A percentile compares a stretch with the other conserved stretches of the same genome.
Evolutionary conservation across 1,140 invertebrate species (phyloP).

Genomic region (Myzus persicae): DNA sequence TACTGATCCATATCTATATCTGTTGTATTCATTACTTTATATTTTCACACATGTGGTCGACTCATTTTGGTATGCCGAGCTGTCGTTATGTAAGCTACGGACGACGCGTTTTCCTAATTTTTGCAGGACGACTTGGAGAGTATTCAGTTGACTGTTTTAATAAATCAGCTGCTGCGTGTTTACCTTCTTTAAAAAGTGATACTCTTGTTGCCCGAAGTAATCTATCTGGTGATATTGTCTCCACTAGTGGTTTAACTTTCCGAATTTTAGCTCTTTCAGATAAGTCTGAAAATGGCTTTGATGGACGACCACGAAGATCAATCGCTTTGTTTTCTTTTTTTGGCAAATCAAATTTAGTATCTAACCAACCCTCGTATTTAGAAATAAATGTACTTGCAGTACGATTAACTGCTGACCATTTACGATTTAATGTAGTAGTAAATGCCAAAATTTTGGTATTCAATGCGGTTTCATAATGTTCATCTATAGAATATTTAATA

Average conservation of each 20-base stretch:
- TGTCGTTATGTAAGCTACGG: not conserved
- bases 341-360: conserved; percentile 12
- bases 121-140: not conserved
- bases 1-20: too few species aligned
- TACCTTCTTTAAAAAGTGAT: conserved; percentile 33
- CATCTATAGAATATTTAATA: not conserved
- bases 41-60: too few species aligned
- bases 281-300: not conserved
- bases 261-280: conserved; percentile 26
- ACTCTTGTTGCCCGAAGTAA: not conserved
- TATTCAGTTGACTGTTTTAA: conserved; percentile 18
- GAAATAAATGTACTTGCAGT: conserved; percentile 4
- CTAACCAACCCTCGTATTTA: not conserved
- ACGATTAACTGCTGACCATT: not conserved
- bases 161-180: conserved; percentile 26
- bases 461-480: conserved; percentile 8
- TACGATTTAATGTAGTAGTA: conserved; percentile 15
- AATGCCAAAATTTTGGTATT: not conserved
- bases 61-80: not conserved
- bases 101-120: not conserved
- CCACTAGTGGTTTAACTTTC: not conserved
- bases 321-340: not conserved
- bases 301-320: conserved; percentile 18
- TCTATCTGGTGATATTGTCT: conserved; percentile 21
- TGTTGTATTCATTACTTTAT: too few species aligned